Base-by-base conservation (phyloP, 2,113 vertebrate species). In the Pluvianellus socialis region DNA sequence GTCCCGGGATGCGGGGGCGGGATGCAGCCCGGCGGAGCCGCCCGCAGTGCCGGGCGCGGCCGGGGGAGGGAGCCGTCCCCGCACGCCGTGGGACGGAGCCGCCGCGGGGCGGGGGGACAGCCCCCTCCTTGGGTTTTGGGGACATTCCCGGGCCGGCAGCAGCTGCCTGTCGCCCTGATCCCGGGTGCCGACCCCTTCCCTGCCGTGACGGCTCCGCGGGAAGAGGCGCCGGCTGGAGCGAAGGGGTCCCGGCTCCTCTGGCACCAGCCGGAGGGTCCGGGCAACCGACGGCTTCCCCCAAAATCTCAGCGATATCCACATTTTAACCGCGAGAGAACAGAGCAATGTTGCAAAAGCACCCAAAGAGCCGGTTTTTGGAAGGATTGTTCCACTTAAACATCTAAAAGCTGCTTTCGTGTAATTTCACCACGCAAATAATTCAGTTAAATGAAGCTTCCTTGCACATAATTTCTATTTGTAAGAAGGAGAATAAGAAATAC, bases 231-330 rank as follows among this genome's bases (percentile, higher is more conserved):
- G 9, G 22, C 16, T 19, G n/a, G 8, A 33, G 6, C 10, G 9
- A 40, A 13, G 17, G 45, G 1, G 58, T 5, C 10, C 38, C 23
- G 12, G 66, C 14, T 5, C 23, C 38, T 20, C 49, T 30, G 3
- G 79, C 56, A 1, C 62, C 16, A 2, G 15, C n/a, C 10, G 4
- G n/a, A 3, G 20, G 38, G 12, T 26, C 7, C 3, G 28, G 14
- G 1, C 14, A 2, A 2, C 20, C 63, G 15, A 5, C 17, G 9
- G 3, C 20, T 24, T 33, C 38, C 4, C 33, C 28, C 2, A 0
- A 18, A 62, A 30, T 21, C 24, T 71, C 5, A n/a, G 12, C 6
- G 4, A 27, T 56, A 40, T 5, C 35, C 2, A 0, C 12, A 0
- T 22, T 63, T 35, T 15, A 35, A 14, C 21, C 0, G 0, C 1